phyloP scores from a whole-genome alignment of 1,140 invertebrate genomes.

The Bombus huntii region DNA sequence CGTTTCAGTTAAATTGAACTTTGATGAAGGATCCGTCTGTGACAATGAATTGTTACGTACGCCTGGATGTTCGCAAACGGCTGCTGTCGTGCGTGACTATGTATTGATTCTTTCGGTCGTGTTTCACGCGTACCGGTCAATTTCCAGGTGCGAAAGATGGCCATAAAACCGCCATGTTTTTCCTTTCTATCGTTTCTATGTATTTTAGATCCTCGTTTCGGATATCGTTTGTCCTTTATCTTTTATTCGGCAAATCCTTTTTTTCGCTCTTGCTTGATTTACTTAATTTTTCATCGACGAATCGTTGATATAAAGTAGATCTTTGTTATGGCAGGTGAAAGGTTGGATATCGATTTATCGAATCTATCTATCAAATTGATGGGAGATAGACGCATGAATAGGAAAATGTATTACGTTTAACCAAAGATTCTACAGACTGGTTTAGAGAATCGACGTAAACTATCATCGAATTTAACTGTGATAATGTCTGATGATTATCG shows the following conservation, averaged over 20 bases:
- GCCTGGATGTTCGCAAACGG: slow-evolving; percentile 5
- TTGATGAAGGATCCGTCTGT: slow-evolving; percentile 41
- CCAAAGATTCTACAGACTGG: neutral
- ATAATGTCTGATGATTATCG: neutral
- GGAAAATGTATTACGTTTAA: neutral
- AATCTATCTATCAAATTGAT: neutral
- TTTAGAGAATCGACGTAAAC: neutral
- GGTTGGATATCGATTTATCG: neutral
- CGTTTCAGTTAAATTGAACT: slow-evolving; percentile 48
- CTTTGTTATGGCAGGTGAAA: neutral
- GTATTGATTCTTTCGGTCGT: slow-evolving; percentile 13
- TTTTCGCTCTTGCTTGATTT: neutral
- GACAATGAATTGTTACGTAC: slow-evolving; percentile 44
- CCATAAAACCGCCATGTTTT: neutral
- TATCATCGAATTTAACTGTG: neutral
- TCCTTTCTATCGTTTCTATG: neutral
- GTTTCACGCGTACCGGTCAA: slow-evolving; percentile 19
- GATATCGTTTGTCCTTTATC: neutral
- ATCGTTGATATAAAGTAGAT: neutral
- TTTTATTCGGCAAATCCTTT: neutral
- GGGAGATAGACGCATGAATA: neutral
- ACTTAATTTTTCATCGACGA: neutral
- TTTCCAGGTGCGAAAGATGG: neutral
- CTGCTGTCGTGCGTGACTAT: neutral
- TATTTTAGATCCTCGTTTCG: neutral